Base-by-base conservation (phyloP, 2,888 invertebrate genomes). In the Harmothoe impar region DNA sequence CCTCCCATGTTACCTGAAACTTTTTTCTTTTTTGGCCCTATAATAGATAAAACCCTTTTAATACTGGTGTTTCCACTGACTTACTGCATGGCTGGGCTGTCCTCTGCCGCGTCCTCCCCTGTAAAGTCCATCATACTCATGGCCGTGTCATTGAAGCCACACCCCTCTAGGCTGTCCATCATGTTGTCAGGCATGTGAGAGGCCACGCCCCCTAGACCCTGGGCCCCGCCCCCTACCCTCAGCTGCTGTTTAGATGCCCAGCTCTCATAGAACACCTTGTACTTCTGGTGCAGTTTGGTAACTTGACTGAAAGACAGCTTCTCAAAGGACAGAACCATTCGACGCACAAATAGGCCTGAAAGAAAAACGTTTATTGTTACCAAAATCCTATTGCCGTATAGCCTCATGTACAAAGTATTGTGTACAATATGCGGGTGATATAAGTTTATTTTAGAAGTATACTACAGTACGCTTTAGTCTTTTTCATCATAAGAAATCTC, bases 291-390 rank as follows among this genome's bases (percentile, higher is more conserved):
- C 43, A 98, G 96, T 62, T 97, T 96, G 85, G 97, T 97, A 91
- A 98, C 97, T 96, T 98, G 98, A 62, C 97, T 97, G 96, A 98
- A 98, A 25, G 97, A 97, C 92, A 98, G 96, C 95, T 97, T 98
- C 94, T 98, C 98, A 94, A 98, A 97, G 92, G 97, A 97, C 0
- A 98, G 96, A 92, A 97, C 97, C 95, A 98, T 97, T 94, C 98
- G 97, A 92, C 98, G 96, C 92, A 98, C 96, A 95, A 98, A 98
- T 92, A 98, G 96, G 52, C 98, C 98, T 96, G 96, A 94, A 96
- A 43, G 97, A 85, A 88, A 62, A 5, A 62, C 12, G 15, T 72
- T 43, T 43, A 43, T 43, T n/a, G n/a, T 89, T 78, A 17, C 56
- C 31, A 15, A 77, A 33, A 43, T 15, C 15, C 20, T 17, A 25